Evolutionary conservation across 2,113 vertebrate genomes (phyloP), one percentile per base, ranked within the genome.

Genomic region (Cyprinodon brontotheroides): DNA sequence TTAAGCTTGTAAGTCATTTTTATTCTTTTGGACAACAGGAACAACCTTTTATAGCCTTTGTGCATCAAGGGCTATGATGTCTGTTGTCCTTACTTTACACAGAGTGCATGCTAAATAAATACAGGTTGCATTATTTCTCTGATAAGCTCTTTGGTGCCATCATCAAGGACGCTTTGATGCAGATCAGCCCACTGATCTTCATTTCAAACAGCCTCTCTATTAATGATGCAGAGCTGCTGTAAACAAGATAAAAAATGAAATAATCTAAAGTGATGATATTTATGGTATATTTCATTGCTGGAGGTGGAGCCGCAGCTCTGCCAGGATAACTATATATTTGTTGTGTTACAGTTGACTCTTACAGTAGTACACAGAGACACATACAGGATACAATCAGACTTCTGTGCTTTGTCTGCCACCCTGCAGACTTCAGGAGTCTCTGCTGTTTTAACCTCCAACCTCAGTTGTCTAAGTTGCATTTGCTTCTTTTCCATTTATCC

Each of bases 361-460:
- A 10, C 36, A 70, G 59, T 36, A 45, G 11, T 65, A 65, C 38
- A 57, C 12, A 78, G 38, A 37, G 1, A 2, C 0, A 48, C n/a
- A 29, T 29, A 61, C 57, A 39, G 43, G 43, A 45, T 45, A 45
- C 43, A 20, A 57, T 57, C 41, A 14, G n/a, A 11, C 29, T 62
- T 45, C 65, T 40, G 45, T 22, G 11, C 36, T 61, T 47, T 15
- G 40, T 4, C 61, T 43, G 75, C 66, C 75, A 69, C 83, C 73
- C 72, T 37, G 66, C 80, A 75, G 85, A 84, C 68, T 81, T 77
- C 64, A 63, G 50, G 37, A 60, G 77, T 78, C 79, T 71, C 68
- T 68, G 76, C 82, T 80, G 43, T 84, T 85, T 89, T 88, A 87
- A 89, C 91, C 89, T 86, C 41, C 37, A 60, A 63, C 89, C 81